These are phyloP conservation scores for Drosophila neonasuta DNA, from an alignment of 2,888 invertebrate species.

Conservation along the genomic window DNA sequence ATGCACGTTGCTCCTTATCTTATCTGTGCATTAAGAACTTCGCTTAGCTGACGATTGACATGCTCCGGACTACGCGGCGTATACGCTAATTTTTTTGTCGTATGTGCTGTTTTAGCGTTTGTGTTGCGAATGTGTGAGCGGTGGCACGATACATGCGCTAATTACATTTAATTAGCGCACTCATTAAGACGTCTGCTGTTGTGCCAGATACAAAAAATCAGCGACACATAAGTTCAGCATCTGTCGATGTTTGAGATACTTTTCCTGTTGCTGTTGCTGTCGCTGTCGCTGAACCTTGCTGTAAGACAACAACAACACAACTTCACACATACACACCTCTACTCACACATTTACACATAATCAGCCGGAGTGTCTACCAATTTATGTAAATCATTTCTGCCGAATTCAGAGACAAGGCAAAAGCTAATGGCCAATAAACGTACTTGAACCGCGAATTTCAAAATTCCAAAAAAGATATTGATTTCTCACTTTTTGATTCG, in stretches of 20 bases:
- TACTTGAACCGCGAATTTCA: constrained; percentile 61
- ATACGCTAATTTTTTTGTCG: constrained; percentile 14
- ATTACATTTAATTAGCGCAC: constrained; percentile 58
- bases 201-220: constrained; percentile 23
- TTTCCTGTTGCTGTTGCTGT: constrained; percentile 43
- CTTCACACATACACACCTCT: constrained; percentile 1
- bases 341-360: background rate
- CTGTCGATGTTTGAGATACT: constrained; percentile 13
- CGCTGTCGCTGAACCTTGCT: constrained; percentile 33
- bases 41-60: constrained; percentile 29
- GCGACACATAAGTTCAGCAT: constrained; percentile 26
- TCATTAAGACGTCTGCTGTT: constrained; percentile 64
- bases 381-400: constrained; percentile 41
- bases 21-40: constrained; percentile 45
- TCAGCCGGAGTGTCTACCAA: constrained; percentile 13
- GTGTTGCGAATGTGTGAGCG: background rate
- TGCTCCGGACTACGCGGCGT: constrained; percentile 16
- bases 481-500: constrained; percentile 13
- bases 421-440: constrained; percentile 63
- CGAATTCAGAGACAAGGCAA: constrained; percentile 48
- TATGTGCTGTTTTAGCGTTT: constrained; percentile 1
- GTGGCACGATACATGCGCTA: constrained; percentile 49
- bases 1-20: constrained; percentile 66
- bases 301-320: constrained; percentile 11
- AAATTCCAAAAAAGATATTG: constrained; percentile 27